Base-by-base conservation (phyloP, 2,797 vertebrate genomes). In the Rhyacichthys aspro region DNA sequence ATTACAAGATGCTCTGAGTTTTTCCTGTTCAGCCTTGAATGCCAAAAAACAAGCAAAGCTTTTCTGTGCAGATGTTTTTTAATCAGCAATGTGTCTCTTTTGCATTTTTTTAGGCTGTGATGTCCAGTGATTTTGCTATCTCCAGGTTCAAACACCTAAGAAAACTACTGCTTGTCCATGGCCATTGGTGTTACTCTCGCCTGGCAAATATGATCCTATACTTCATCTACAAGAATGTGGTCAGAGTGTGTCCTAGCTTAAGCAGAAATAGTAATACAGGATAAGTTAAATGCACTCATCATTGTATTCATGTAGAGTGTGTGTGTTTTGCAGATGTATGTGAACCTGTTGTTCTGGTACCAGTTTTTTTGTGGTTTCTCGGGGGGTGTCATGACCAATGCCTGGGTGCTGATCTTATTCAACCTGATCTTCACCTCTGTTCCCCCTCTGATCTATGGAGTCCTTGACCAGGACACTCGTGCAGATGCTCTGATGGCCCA, bases 341-440 rank as follows among this genome's bases (percentile, higher is more conserved):
- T 98, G 59, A 96, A 94, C 86, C 93, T 99, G 70, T 91, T 99
- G 50, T 98, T 98, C 88, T 99, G 96, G 95, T 98, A 95, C 86
- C 96, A 99, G 88, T 96, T 98, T 90, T 96, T 96, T 85, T 97
- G 95, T 70, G 97, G 97, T 8, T 99, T 98, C 90, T 98, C 97
- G 15, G 97, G 97, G 63, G 93, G 93, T 0, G 94, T 96, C 38
- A 96, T 98, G 96, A 95, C 92, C 47, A 96, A 98, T 88, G 93
- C 96, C 1, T 99, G 96, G 97, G 93, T 95, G 63, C 90, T 98
- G 76, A 98, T 99, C 86, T 88, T 99, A 68, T 99, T 98, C 89
- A 99, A 99, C 83, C 90, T 99, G 63, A 87, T 98, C 72, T 99
- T 97, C 88, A 98, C 96, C 0, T 98, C 97, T 0, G 79, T 92